Percentiles rank a stretch among this genome's conserved stretches.
Evolutionary conservation across 2,888 invertebrate genomes (phyloP).

Genomic region (Tenthredo mesomela): DNA sequence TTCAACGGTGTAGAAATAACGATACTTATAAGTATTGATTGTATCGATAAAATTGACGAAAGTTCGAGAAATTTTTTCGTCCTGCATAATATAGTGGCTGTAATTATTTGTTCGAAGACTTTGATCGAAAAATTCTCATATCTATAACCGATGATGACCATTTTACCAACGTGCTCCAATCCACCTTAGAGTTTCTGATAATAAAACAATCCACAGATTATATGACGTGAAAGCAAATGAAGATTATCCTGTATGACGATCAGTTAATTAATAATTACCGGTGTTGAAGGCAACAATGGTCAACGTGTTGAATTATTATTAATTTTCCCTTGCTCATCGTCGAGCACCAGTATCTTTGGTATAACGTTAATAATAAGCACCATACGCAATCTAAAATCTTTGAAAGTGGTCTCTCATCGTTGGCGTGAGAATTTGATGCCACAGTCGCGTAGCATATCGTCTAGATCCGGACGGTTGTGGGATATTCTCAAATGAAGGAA

Average conservation of each 20-base stretch:
- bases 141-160: neutral
- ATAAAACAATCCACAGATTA: neutral
- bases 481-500: slow-evolving; percentile 36
- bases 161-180: neutral
- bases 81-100: neutral
- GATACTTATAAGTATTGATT: neutral
- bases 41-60: neutral
- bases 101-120: slow-evolving; percentile 8
- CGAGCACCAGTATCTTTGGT: slow-evolving; percentile 23
- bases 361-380: slow-evolving; percentile 20
- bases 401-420: slow-evolving; percentile 46
- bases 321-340: slow-evolving; percentile 9
- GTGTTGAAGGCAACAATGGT: slow-evolving; percentile 15
- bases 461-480: slow-evolving; percentile 30
- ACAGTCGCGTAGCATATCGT: neutral
- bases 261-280: slow-evolving; percentile 6
- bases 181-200: neutral
- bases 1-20: neutral
- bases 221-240: neutral
- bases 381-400: slow-evolving; percentile 45
- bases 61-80: neutral
- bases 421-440: slow-evolving; percentile 45
- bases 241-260: neutral
- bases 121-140: slow-evolving; percentile 5
- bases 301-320: neutral